These are phyloP conservation scores for Noctua comes DNA, from an alignment of 2,888 invertebrate genomes.

Conservation along the genomic window DNA sequence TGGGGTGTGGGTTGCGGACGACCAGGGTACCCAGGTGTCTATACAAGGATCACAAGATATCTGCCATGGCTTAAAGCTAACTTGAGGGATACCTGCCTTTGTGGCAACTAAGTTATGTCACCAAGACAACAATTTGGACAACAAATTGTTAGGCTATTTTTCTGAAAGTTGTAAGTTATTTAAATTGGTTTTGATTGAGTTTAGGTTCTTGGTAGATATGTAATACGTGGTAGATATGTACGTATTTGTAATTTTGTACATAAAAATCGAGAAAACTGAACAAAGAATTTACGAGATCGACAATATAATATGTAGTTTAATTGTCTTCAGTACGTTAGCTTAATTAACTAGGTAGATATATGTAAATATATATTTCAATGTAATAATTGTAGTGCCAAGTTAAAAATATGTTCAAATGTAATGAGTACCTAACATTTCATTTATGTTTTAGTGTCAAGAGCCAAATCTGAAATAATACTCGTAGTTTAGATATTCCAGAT, in stretches of 20 bases:
- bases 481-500: conserved; percentile 52
- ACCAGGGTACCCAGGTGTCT: conserved; percentile 94
- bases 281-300: conserved; percentile 22
- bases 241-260: conserved; percentile 32
- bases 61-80: conserved; percentile 94
- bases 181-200: conserved; percentile 1
- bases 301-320: background rate
- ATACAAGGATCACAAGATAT: conserved; percentile 93
- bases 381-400: conserved; percentile 63
- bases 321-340: background rate
- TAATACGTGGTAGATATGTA: background rate
- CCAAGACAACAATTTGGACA: background rate
- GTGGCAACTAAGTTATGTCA: conserved; percentile 81
- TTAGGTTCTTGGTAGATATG: background rate
- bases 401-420: conserved; percentile 62
- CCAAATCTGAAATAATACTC: conserved; percentile 68
- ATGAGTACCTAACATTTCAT: conserved; percentile 39
- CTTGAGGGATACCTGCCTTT: conserved; percentile 93
- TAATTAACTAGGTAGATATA: conserved; percentile 15
- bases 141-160: background rate
- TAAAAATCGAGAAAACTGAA: conserved; percentile 20
- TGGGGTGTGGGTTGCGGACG: conserved; percentile 96
- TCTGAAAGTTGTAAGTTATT: background rate
- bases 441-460: conserved; percentile 34
- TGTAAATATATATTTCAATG: conserved; percentile 45